Base-by-base conservation (phyloP, 1,140 invertebrate genomes). In the Sycophila sp. region DNA sequence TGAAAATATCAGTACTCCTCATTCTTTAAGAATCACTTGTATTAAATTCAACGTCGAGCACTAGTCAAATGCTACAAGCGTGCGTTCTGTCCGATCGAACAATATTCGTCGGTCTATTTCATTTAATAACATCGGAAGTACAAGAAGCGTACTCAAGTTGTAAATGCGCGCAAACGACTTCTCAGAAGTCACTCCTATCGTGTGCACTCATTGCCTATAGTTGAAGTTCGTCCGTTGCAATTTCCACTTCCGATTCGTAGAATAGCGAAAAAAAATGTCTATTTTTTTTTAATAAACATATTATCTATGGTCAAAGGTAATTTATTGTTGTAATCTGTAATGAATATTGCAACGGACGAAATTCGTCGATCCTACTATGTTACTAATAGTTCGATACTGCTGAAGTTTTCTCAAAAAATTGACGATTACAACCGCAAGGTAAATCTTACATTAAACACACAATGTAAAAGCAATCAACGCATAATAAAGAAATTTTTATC, bases 41-140 rank as follows among this genome's bases (percentile, higher is more conserved):
- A 58, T 38, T 58, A 58, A n/a, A n/a, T n/a, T 58, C 55, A 58
- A 58, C 36, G 13, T 38, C 34, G 17, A 38, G 32, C 55, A 40
- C 34, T 40, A 4, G 11, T 24, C 4, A 34, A 36, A 24, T 58
- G 55, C 55, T 22, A 8, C 38, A 58, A 58, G 55, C 8, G 17
- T 58, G 38, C 38, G 24, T 4, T 58, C 13, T 38, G n/a, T 55
- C 22, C 32, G 38, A 26, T 58, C 7, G n/a, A n/a, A 8, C n/a
- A 58, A 24, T 5, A 40, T 38, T 36, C 11, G 17, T 58, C 34
- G 26, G 6, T 38, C n/a, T n/a, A n/a, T n/a, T n/a, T n/a, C n/a
- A n/a, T n/a, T n/a, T 55, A 55, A 55, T 55, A 55, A 30, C 51
- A 55, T 32, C n/a, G 28, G 10, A 51, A 26, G 10, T 17, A 55